Conservation (phyloP, 2,113 vertebrate genomes). For the Dasyornis broadbenti region DNA sequence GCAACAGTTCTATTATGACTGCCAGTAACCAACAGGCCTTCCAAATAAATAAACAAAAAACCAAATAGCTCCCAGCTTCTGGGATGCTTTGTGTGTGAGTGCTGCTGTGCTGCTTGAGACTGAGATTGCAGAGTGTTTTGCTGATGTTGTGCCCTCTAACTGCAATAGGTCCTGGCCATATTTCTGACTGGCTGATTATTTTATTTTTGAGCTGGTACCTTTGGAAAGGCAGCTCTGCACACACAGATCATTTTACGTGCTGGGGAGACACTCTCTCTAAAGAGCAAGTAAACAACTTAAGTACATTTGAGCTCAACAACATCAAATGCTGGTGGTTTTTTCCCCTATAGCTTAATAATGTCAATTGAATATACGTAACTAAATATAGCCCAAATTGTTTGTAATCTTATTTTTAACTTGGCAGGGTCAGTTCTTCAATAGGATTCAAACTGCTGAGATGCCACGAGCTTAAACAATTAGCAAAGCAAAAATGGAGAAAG, state of each 20-base stretch:
- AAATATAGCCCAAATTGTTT: background rate
- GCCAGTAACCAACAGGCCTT: background rate
- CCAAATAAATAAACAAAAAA: background rate
- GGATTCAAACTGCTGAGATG: background rate
- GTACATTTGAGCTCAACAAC: background rate
- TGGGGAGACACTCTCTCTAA: background rate
- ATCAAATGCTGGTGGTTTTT: background rate
- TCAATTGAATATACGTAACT: background rate
- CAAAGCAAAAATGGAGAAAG: background rate
- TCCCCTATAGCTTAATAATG: background rate
- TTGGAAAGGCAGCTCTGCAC: background rate
- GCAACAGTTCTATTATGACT: background rate
- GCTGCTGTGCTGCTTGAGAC: background rate
- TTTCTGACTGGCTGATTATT: background rate
- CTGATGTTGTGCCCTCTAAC: background rate
- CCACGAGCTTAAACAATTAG: slow-evolving; percentile 1
- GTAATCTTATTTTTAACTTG: slow-evolving; percentile 14
- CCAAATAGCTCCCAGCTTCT: background rate
- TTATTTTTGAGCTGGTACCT: background rate
- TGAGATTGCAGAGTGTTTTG: background rate
- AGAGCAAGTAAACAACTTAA: background rate
- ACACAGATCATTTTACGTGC: background rate
- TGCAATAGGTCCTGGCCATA: background rate
- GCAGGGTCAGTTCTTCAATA: background rate
- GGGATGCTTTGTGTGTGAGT: background rate